Evolutionary conservation across 2,888 invertebrate species (phyloP).

Genomic region (Beris chalybata): DNA sequence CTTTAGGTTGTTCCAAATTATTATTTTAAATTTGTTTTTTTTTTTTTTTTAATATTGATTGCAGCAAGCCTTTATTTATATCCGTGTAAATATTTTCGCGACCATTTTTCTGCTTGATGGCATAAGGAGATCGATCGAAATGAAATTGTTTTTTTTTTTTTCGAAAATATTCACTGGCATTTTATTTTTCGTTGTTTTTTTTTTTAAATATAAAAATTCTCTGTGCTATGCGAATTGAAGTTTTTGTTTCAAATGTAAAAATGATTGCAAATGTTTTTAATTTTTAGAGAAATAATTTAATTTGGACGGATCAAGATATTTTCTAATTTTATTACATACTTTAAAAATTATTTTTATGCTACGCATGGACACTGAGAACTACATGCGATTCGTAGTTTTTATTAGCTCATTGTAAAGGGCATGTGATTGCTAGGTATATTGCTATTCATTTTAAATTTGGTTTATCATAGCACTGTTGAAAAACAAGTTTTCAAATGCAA

Average conservation of each 20-base stretch:
- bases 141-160: constrained; percentile 5
- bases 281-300: not conserved
- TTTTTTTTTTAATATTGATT: constrained; percentile 18
- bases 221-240: not conserved
- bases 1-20: too few species aligned
- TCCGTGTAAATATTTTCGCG: constrained; percentile 22
- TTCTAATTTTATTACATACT: not conserved
- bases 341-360: not conserved
- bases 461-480: too few species aligned
- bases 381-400: too few species aligned
- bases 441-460: too few species aligned
- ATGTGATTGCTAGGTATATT: not conserved
- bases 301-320: constrained; percentile 24
- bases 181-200: constrained; percentile 15
- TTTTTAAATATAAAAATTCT: not conserved
- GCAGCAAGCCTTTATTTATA: constrained; percentile 20
- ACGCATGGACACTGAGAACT: not conserved
- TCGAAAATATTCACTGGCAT: constrained; percentile 21
- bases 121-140: not conserved
- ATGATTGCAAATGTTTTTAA: not conserved
- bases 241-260: not conserved
- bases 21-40: constrained; percentile 1
- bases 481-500: too few species aligned
- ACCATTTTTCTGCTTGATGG: not conserved
- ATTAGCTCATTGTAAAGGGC: too few species aligned